Conservation (phyloP, 2,888 invertebrate genomes). For the Creontiades dilutus region DNA sequence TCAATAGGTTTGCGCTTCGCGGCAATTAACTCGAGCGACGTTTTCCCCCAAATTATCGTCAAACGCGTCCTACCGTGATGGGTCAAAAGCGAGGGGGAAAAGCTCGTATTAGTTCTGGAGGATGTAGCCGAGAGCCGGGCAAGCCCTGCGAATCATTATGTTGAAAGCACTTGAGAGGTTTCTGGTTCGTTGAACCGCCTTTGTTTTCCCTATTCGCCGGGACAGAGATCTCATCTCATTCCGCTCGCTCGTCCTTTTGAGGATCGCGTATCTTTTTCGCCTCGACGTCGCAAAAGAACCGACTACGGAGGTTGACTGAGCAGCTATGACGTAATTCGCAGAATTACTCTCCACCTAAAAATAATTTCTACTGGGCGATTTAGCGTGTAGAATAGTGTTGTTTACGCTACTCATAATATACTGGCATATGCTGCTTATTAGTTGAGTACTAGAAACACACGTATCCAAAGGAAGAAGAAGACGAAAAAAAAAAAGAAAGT, state of each 20-base stretch:
- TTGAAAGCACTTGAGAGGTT: conserved; percentile 66
- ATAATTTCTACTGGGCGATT: no score
- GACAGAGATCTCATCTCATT: conserved; percentile 58
- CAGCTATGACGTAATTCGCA: no score
- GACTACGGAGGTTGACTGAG: not conserved
- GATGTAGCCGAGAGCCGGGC: not conserved
- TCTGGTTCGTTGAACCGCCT: conserved; percentile 67
- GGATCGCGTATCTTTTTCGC: conserved; percentile 40
- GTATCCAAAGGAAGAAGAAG: no score
- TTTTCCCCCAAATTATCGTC: not conserved
- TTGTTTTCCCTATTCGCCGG: conserved; percentile 47
- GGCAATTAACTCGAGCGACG: no score
- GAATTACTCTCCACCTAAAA: no score
- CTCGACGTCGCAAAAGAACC: conserved; percentile 12
- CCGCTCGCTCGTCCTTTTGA: conserved; percentile 3
- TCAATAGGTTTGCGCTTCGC: no score
- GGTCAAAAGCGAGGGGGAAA: not conserved
- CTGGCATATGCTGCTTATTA: no score
- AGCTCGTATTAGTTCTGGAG: not conserved
- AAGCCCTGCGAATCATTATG: conserved; percentile 54
- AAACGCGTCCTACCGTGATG: not conserved
- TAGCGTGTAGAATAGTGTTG: no score
- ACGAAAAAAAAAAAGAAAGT: no score
- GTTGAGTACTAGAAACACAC: no score
- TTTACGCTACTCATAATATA: no score